Evolutionary conservation across 2,797 vertebrate species (phyloP), one percentile per base, ranked within the genome.

Genomic region (Halcyon badia): DNA sequence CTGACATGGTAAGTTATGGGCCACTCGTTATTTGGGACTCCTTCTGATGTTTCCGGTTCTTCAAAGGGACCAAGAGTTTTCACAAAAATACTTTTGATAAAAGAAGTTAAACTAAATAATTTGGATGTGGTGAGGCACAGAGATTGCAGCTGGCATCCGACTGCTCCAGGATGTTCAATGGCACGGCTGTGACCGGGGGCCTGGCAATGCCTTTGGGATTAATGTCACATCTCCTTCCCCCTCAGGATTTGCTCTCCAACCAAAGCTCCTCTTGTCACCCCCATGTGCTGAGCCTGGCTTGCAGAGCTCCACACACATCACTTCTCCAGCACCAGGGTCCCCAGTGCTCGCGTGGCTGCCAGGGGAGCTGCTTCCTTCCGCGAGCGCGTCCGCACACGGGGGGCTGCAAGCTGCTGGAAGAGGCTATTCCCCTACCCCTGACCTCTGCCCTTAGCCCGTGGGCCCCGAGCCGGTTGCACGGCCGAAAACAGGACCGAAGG

Each of bases 301-400:
- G 19, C 37, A 13, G 11, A 31, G 76, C 65, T 24, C 71, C 42
- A 0, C 76, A 24, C 64, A 19, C 88, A 24, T 31, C 46, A 3
- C 48, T 69, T 11, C 61, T 20, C 37, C 54, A 3, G 5, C 2
- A 31, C 58, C 37, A 10, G 21, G 16, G 48, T 3, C 42, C 54
- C 61, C 41, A 9, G 69, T 5, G 4, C 46, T 19, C 11, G 21
- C 11, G 21, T 0, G 69, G 65, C 25, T 17, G 77, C 71, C 60
- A 21, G 54, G 4, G 28, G 11, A 26, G 41, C 82, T 3, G 28
- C 1, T 52, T 24, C 7, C 9, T 28, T 17, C 22, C 39, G 0
- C 2, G 58, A 33, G 41, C 1, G 19, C 6, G 66, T 56, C 54
- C 28, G 2, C 2, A 1, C 14, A 2, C 14, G 2, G 44, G 19